Evolutionary conservation across 2,797 vertebrate genomes (phyloP).

Genomic region (Crax fasciolata): DNA sequence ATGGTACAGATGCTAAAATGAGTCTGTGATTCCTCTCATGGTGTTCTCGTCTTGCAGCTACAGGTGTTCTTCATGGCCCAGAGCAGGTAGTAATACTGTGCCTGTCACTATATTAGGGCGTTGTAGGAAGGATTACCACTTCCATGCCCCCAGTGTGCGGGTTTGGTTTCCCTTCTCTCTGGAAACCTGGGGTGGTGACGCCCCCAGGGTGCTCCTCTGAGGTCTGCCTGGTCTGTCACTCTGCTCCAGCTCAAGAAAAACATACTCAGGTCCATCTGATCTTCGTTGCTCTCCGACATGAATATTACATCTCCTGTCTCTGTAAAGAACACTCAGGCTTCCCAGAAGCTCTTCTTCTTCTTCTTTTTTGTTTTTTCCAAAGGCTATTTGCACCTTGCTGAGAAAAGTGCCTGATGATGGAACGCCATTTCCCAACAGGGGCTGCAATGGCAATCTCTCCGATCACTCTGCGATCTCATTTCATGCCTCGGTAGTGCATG

Average conservation of each 20-base stretch:
- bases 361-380: neutral
- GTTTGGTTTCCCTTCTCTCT: neutral
- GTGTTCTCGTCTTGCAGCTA: neutral
- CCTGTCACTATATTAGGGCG: neutral
- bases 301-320: neutral
- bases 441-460: neutral
- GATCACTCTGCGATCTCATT: neutral
- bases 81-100: neutral
- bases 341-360: neutral
- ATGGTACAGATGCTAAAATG: neutral
- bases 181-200: neutral
- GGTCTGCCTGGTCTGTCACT: neutral
- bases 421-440: neutral
- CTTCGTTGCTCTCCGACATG: neutral
- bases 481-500: neutral
- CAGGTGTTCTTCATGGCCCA: accelerated
- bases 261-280: neutral
- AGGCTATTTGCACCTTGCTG: conserved; percentile 2
- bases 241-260: neutral
- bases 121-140: neutral
- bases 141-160: neutral
- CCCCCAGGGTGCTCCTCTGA: neutral
- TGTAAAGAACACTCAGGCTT: neutral
- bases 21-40: neutral
- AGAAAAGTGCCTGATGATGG: neutral